Conservation (phyloP, 1,140 invertebrate species). For the Megathymus violae region DNA sequence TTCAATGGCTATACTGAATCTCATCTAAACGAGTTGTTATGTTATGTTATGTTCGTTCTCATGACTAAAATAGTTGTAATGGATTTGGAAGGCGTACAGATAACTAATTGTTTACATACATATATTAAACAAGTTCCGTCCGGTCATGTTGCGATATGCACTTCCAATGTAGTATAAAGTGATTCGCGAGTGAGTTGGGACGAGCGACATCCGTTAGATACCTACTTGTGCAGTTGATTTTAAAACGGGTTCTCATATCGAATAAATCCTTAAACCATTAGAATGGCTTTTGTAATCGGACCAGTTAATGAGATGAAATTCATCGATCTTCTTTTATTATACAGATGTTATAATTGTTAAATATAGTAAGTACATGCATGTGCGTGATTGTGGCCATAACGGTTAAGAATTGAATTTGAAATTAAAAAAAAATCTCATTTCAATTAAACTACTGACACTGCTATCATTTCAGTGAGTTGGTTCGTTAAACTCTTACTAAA, state of each 20-base stretch:
- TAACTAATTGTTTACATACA: slow-evolving; percentile 42
- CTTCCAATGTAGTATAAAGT: slow-evolving; percentile 32
- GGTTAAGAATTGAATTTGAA: background rate
- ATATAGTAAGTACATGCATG: background rate
- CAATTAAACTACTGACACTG: background rate
- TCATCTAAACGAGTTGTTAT: no score
- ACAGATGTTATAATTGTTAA: background rate
- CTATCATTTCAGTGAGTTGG: background rate
- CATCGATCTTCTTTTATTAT: no score
- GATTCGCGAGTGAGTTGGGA: background rate
- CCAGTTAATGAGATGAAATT: background rate
- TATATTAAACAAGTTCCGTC: slow-evolving; percentile 49
- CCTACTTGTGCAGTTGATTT: slow-evolving; percentile 21
- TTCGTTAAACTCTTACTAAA: background rate
- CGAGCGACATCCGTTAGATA: slow-evolving; percentile 45
- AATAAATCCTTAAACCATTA: slow-evolving; percentile 15
- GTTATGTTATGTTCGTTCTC: background rate
- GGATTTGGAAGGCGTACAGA: slow-evolving; percentile 27
- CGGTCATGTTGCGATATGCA: slow-evolving; percentile 37
- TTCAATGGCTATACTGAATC: no score
- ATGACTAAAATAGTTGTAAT: slow-evolving; percentile 1
- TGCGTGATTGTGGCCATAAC: background rate
- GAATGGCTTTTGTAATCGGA: slow-evolving; percentile 9
- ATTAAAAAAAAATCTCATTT: background rate
- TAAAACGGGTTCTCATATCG: slow-evolving; percentile 37